Percentiles rank a stretch among this genome's conserved stretches.
phyloP scores from a whole-genome alignment of 2,113 vertebrate genomes.

The Triplophysa dalaica region DNA sequence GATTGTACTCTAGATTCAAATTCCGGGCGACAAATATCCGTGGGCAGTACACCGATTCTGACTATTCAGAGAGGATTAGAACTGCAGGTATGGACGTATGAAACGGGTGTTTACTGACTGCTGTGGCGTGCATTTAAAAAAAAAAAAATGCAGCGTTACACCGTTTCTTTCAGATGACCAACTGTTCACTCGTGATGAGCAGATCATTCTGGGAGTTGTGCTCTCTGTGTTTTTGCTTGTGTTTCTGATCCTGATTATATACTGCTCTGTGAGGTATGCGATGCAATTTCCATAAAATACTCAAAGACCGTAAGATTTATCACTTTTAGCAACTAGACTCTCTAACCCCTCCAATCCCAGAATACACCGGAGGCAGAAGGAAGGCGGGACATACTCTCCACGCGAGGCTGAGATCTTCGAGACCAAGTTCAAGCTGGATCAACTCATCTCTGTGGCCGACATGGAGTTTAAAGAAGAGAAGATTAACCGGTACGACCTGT shows the following conservation, averaged over 20 bases:
- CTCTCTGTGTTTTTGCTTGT: slow-evolving; percentile 87
- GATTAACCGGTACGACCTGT: slow-evolving; percentile 85
- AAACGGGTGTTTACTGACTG: no score
- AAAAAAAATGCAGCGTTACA: no score
- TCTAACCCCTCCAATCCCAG: slow-evolving; percentile 67
- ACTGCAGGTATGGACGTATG: slow-evolving; percentile 81
- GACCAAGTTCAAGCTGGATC: slow-evolving; percentile 95
- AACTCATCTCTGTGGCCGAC: slow-evolving; percentile 94
- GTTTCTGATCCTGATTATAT: slow-evolving; percentile 86
- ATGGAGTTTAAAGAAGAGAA: slow-evolving; percentile 96
- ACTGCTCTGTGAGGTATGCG: slow-evolving; percentile 88
- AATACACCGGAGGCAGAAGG: slow-evolving; percentile 92
- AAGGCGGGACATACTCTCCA: slow-evolving; percentile 94
- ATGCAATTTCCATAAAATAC: neutral
- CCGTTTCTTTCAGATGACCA: slow-evolving; percentile 73
- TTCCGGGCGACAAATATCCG: slow-evolving; percentile 91
- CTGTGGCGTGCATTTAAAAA: no score
- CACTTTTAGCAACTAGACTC: neutral
- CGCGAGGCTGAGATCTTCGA: slow-evolving; percentile 95
- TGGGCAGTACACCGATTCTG: slow-evolving; percentile 93
- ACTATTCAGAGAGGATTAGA: slow-evolving; percentile 87
- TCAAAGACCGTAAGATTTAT: neutral
- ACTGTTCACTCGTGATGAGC: slow-evolving; percentile 82
- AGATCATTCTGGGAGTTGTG: slow-evolving; percentile 91
- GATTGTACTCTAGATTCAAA: slow-evolving; percentile 82